Evolutionary conservation across 2,797 vertebrate species (phyloP).

Genomic region (Rhinophrynus dorsalis): DNA sequence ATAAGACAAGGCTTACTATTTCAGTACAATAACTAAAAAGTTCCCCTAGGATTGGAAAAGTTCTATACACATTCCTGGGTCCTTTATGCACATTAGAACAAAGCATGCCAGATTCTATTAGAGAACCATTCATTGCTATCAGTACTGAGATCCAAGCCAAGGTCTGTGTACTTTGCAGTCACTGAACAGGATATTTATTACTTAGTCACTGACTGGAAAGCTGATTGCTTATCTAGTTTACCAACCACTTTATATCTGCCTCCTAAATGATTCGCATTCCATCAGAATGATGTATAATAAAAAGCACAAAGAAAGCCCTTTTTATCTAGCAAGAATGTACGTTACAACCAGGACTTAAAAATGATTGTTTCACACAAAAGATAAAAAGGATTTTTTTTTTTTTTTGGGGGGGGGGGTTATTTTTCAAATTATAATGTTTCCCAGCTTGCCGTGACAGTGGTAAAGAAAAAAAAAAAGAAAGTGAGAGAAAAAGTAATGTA

Average conservation of each 20-base stretch:
- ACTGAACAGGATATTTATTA: constrained; percentile 51
- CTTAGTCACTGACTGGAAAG: constrained; percentile 39
- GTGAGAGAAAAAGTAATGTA: background rate
- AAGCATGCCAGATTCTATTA: constrained; percentile 14
- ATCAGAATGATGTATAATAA: constrained; percentile 46
- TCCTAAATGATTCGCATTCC: constrained; percentile 52
- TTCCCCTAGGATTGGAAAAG: constrained; percentile 2
- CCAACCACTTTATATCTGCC: constrained; percentile 47
- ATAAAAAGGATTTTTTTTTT: constrained; percentile 1
- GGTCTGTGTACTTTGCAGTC: constrained; percentile 11
- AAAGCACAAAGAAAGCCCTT: constrained; percentile 31
- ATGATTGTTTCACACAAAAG: constrained; percentile 30
- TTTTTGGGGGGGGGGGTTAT: too few species aligned
- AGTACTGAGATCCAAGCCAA: constrained; percentile 36
- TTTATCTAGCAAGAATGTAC: constrained; percentile 25
- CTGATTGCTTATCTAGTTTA: constrained; percentile 46
- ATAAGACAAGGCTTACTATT: too few species aligned
- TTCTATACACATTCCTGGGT: constrained; percentile 22
- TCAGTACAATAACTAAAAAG: too few species aligned
- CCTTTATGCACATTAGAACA: constrained; percentile 16
- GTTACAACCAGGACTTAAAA: constrained; percentile 7
- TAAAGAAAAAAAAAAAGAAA: background rate
- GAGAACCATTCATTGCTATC: constrained; percentile 36
- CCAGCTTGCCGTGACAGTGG: background rate
- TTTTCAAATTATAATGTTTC: constrained; percentile 35